These are phyloP conservation scores for Ptychobarbus kaznakovi DNA, from an alignment of 2,797 vertebrate species.

Conservation along the genomic window DNA sequence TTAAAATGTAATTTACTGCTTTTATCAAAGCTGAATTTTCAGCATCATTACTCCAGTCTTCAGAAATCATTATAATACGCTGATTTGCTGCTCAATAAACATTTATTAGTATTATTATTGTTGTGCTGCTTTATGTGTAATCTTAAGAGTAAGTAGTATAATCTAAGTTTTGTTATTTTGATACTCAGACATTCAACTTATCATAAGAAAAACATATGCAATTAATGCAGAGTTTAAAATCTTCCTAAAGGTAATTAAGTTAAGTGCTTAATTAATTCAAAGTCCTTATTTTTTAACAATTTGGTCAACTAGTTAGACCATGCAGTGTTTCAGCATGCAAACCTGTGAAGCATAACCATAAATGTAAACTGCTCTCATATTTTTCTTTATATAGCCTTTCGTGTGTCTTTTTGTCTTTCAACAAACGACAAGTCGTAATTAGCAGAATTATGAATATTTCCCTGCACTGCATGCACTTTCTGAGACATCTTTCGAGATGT, in stretches of 20 bases:
- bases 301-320: neutral
- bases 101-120: neutral
- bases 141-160: neutral
- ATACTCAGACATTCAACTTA: neutral
- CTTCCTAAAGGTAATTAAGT: neutral
- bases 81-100: neutral
- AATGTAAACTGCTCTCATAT: neutral
- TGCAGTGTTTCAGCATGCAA: neutral
- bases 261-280: neutral
- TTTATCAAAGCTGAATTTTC: neutral
- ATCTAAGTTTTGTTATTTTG: neutral
- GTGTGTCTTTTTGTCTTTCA: neutral
- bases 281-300: neutral
- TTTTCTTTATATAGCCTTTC: neutral
- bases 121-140: neutral
- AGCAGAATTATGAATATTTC: conserved; percentile 6
- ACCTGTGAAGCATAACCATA: neutral
- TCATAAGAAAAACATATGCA: neutral
- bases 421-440: neutral
- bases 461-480: neutral
- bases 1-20: neutral
- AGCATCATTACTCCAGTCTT: neutral
- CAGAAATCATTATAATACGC: neutral
- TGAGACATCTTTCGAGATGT: neutral
- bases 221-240: neutral